These are phyloP conservation scores for Dascyllus trimaculatus DNA, from an alignment of 2,113 vertebrate genomes.

Conservation along the genomic window DNA sequence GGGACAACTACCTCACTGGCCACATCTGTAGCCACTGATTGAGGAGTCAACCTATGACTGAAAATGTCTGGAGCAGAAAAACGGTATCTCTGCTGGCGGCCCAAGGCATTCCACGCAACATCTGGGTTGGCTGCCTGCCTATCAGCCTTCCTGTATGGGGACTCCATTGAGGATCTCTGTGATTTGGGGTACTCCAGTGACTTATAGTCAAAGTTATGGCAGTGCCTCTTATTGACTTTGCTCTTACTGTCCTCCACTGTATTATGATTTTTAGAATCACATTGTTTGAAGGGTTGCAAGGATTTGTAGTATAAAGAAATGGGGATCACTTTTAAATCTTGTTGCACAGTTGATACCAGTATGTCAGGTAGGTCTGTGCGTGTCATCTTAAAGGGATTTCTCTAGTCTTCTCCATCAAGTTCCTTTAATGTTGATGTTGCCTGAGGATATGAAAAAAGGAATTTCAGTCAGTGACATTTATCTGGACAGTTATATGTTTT, in stretches of 20 bases:
- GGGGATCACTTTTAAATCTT: slow-evolving; percentile 91
- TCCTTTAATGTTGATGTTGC: slow-evolving; percentile 82
- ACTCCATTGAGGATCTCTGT: slow-evolving; percentile 86
- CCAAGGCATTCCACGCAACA: slow-evolving; percentile 81
- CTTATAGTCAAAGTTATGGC: slow-evolving; percentile 91
- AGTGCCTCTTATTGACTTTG: slow-evolving; percentile 92
- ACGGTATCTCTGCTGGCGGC: slow-evolving; percentile 85
- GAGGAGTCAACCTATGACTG: slow-evolving; percentile 76
- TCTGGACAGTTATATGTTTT: not conserved
- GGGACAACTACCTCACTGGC: slow-evolving; percentile 72
- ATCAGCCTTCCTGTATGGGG: slow-evolving; percentile 78
- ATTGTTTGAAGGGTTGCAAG: slow-evolving; percentile 86
- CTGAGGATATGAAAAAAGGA: slow-evolving; percentile 66
- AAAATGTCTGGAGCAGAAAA: slow-evolving; percentile 85
- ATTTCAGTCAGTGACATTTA: slow-evolving; percentile 39
- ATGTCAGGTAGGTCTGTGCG: slow-evolving; percentile 96
- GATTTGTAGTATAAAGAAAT: slow-evolving; percentile 81
- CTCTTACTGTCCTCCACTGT: slow-evolving; percentile 84
- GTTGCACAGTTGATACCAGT: slow-evolving; percentile 94
- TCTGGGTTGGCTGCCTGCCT: slow-evolving; percentile 80
- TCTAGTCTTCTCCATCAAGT: slow-evolving; percentile 87
- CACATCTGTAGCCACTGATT: slow-evolving; percentile 74
- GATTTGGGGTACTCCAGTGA: slow-evolving; percentile 86
- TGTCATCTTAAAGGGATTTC: slow-evolving; percentile 96
- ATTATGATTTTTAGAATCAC: slow-evolving; percentile 87